Evolutionary conservation across 2,797 vertebrate species (phyloP), one percentile per base, ranked within the genome.

Genomic region (Coregonus suidteri): DNA sequence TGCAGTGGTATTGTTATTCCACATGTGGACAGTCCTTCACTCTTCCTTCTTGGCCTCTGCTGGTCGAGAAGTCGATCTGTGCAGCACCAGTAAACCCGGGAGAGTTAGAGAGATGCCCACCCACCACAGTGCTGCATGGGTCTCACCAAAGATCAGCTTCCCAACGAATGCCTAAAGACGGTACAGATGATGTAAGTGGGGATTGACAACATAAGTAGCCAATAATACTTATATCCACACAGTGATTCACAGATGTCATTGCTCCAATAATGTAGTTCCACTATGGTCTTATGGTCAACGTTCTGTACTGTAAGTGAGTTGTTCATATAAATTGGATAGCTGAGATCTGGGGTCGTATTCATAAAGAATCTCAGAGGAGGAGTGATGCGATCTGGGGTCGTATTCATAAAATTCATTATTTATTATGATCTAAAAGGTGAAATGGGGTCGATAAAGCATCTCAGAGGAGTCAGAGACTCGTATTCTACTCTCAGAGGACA

Each of bases 41-140:
- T 83, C 66, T 13, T 94, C 90, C 85, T 95, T 94, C 81, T 94
- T 92, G 79, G 75, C 76, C 9, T 82, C 67, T 2, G 86, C 76
- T 5, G 75, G 82, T 13, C 77, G 73, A 0, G n/a, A 18, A 0
- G 76, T 73, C 34, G 91, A 91, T 0, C 92, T 92, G 79, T 98
- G 96, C 75, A 98, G 93, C 80, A 98, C 82, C 62, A 94, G 0
- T 16, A 99, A 94, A 66, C 97, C 96, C 0, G 95, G 94, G 68
- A 99, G 91, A 0, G 91, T 96, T 83, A 97, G 34, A 20, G 92
- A 76, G 7, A 97, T 95, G 16, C 97, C 97, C 0, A 93, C 82
- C 97, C 97, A 99, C 97, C 97, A 98, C 65, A 98, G 84, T n/a
- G 91, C 72, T 0, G 91, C 91, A 77, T 96, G 96, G 0, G 84